Percentiles rank a stretch among this genome's conserved stretches.
These are phyloP conservation scores for Ornithorhynchus anatinus DNA, from an alignment of 2,113 vertebrate genomes.

Conservation along the genomic window DNA sequence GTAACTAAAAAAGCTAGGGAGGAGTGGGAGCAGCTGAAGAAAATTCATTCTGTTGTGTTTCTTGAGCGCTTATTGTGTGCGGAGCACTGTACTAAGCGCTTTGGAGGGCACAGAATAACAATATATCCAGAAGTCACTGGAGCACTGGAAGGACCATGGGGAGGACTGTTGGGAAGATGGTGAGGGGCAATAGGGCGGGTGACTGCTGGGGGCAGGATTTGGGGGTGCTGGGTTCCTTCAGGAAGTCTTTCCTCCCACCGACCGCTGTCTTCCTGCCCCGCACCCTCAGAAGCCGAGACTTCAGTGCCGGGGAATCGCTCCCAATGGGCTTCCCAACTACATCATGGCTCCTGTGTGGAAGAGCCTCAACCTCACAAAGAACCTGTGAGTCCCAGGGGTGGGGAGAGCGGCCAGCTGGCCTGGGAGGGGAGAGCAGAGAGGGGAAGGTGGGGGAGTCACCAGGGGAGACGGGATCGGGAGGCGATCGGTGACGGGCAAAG, in stretches of 20 bases:
- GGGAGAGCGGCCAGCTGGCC: background rate
- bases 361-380: conserved; percentile 72
- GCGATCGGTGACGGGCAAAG: too few relatives aligned
- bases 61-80: too few relatives aligned
- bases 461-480: background rate
- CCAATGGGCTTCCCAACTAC: conserved; percentile 76
- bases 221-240: background rate
- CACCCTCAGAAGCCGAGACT: conserved; percentile 66
- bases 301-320: conserved; percentile 55
- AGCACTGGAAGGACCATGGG: too few relatives aligned
- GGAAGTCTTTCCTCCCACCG: too few relatives aligned
- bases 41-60: too few relatives aligned
- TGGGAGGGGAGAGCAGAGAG: background rate
- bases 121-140: too few relatives aligned
- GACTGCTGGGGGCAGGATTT: background rate
- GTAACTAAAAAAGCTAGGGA: background rate
- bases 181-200: background rate
- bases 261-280: too few relatives aligned
- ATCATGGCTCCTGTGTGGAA: conserved; percentile 78
- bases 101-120: too few relatives aligned
- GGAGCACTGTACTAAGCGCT: too few relatives aligned
- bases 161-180: too few relatives aligned
- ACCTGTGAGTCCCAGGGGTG: conserved; percentile 75
- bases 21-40: background rate
- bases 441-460: background rate